phyloP scores from a whole-genome alignment of 2,113 vertebrate genomes.

The Erinaceus europaeus region DNA sequence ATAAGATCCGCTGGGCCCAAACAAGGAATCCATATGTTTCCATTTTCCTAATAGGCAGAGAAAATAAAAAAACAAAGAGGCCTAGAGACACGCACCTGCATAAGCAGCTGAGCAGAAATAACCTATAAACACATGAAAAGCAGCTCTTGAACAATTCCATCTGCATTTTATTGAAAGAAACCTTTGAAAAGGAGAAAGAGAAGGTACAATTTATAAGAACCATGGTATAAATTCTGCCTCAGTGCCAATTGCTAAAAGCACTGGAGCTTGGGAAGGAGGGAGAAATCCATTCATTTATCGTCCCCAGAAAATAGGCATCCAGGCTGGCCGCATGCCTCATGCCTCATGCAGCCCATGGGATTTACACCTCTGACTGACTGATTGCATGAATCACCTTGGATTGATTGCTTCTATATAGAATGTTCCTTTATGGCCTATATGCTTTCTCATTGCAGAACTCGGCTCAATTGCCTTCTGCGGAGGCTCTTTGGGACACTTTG shows the following conservation, averaged over 20 bases:
- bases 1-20: slow-evolving; percentile 41
- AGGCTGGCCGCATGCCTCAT: background rate
- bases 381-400: background rate
- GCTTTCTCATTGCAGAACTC: background rate
- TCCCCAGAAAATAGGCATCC: slow-evolving; percentile 30
- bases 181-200: slow-evolving; percentile 58
- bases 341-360: slow-evolving; percentile 13
- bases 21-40: slow-evolving; percentile 51
- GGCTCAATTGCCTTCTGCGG: background rate
- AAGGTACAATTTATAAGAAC: slow-evolving; percentile 54
- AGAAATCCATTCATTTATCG: slow-evolving; percentile 14
- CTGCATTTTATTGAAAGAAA: slow-evolving; percentile 59
- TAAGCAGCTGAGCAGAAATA: slow-evolving; percentile 38
- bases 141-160: slow-evolving; percentile 52
- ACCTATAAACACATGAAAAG: slow-evolving; percentile 58
- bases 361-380: slow-evolving; percentile 31
- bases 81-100: slow-evolving; percentile 37
- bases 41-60: slow-evolving; percentile 60
- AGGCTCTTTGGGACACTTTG: background rate
- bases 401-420: slow-evolving; percentile 39
- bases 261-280: slow-evolving; percentile 9
- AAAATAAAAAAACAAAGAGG: slow-evolving; percentile 52
- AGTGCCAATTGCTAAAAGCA: slow-evolving; percentile 57
- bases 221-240: slow-evolving; percentile 40
- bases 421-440: background rate